These are phyloP conservation scores for Chrysodeixis includens DNA, from an alignment of 2,888 invertebrate species.

Conservation along the genomic window DNA sequence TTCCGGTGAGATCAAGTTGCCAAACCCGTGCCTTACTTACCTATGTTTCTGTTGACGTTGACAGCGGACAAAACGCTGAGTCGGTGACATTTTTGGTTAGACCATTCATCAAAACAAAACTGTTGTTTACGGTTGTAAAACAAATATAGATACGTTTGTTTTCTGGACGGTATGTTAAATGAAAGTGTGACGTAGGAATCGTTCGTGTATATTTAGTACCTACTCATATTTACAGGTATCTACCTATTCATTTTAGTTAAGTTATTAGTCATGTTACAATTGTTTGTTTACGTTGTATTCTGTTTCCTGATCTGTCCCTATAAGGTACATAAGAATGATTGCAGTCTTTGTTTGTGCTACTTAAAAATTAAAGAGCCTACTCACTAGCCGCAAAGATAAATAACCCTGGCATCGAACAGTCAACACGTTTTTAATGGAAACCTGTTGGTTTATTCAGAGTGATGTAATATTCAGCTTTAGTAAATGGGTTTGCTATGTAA, in stretches of 20 bases:
- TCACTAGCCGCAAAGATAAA: conserved; percentile 29
- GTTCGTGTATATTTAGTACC: background rate
- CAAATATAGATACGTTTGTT: background rate
- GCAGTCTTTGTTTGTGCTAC: conserved; percentile 15
- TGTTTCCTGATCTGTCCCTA: conserved; percentile 12
- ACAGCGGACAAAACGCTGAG: conserved; percentile 10
- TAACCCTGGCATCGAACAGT: conserved; percentile 46
- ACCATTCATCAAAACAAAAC: background rate
- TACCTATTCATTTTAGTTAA: too few species aligned
- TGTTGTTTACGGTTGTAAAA: background rate
- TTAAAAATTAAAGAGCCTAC: conserved; percentile 22
- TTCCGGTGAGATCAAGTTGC: conserved; percentile 18
- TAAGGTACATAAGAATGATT: conserved; percentile 16
- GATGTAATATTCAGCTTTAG: conserved; percentile 53
- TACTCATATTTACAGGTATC: background rate
- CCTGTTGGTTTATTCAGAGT: conserved; percentile 54
- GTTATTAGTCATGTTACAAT: too few species aligned
- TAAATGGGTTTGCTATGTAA: conserved; percentile 56
- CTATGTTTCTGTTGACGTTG: conserved; percentile 16
- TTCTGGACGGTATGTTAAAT: background rate
- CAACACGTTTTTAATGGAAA: conserved; percentile 57
- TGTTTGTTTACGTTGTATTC: too few species aligned
- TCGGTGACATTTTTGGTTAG: background rate
- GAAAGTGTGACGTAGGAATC: background rate
- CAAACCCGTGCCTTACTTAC: conserved; percentile 14